A percentile compares a stretch with the other conserved stretches of the same genome.
phyloP scores from a whole-genome alignment of 2,797 vertebrate genomes.

The Hippoglossus hippoglossus region DNA sequence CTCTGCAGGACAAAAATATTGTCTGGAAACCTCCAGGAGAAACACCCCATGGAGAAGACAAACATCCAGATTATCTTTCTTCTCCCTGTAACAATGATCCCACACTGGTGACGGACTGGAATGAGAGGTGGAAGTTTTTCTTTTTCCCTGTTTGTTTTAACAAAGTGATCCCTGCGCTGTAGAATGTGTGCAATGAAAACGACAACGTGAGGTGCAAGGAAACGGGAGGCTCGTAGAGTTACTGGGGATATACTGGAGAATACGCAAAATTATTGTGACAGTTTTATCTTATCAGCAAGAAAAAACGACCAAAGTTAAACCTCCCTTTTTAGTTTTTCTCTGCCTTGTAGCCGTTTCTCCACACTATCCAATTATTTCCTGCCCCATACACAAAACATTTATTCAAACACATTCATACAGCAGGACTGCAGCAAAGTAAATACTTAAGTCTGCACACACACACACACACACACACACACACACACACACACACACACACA shows the following conservation, averaged over 20 bases:
- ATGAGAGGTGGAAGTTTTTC: slow-evolving; percentile 56
- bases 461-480: background rate
- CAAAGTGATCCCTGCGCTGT: slow-evolving; percentile 34
- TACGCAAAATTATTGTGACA: slow-evolving; percentile 14
- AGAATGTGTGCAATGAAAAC: slow-evolving; percentile 31
- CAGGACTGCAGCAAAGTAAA: slow-evolving; percentile 26
- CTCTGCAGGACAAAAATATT: slow-evolving; percentile 16
- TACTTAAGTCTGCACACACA: background rate
- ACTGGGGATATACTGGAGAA: slow-evolving; percentile 7
- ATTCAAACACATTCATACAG: slow-evolving; percentile 12
- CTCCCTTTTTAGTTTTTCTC: slow-evolving; percentile 14
- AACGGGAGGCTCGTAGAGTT: slow-evolving; percentile 3
- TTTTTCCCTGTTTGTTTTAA: slow-evolving; percentile 33
- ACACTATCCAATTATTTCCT: slow-evolving; percentile 36
- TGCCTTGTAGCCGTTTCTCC: background rate
- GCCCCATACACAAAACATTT: background rate
- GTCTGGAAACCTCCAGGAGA: slow-evolving; percentile 21
- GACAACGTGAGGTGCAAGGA: slow-evolving; percentile 1
- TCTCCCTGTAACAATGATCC: slow-evolving; percentile 33
- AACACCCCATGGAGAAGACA: slow-evolving; percentile 34
- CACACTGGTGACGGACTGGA: slow-evolving; percentile 56
- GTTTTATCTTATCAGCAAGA: slow-evolving; percentile 34
- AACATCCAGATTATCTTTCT: slow-evolving; percentile 27
- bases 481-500: background rate
- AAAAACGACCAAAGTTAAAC: slow-evolving; percentile 13